Evolutionary conservation across 2,888 invertebrate genomes (phyloP), one percentile per base, ranked within the genome.

Genomic region (Scaptomyza reducta): DNA sequence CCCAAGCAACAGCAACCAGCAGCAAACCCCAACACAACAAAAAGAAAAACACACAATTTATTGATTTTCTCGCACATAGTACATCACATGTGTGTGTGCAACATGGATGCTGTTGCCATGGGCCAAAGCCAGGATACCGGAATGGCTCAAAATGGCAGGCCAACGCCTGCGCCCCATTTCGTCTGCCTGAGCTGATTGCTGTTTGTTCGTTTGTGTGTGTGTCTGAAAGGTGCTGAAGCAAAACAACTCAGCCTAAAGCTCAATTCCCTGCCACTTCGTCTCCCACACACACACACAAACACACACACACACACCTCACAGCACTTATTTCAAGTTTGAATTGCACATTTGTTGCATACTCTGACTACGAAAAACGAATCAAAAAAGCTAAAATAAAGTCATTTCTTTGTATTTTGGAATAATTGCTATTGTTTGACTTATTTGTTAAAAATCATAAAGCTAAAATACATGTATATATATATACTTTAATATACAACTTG

Each of bases 181-280:
- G 62, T 74, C 67, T 67, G 67, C 57, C 63, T 14, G 33, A 71
- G 79, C 65, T 84, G 78, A 71, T 77, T 80, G 75, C 59, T 74
- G 61, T 74, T 61, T 64, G 64, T 29, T 3, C 6, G 27, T 29
- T 3, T 29, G 27, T 29, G 62, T 65, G 56, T 73, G 70, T 76
- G 71, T 74, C 65, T 64, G 64, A 63, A 63, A 88, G 76, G 84
- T 84, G 84, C 75, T 81, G 70, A 78, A 73, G 85, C 88, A 81
- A 67, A 87, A 81, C 74, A 88, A 82, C 87, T 76, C 63, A 68
- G 62, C 62, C 68, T 13, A 50, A 35, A 53, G 55, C 38, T 14
- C 7, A 38, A 3, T 6, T n/a, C 35, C 13, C 35, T n/a, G n/a
- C 35, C 35, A 0, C 0, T n/a, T 0, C 10, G 1, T 2, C 14